Conservation (phyloP, 2,888 invertebrate species). For the Drosophila macrospina region DNA sequence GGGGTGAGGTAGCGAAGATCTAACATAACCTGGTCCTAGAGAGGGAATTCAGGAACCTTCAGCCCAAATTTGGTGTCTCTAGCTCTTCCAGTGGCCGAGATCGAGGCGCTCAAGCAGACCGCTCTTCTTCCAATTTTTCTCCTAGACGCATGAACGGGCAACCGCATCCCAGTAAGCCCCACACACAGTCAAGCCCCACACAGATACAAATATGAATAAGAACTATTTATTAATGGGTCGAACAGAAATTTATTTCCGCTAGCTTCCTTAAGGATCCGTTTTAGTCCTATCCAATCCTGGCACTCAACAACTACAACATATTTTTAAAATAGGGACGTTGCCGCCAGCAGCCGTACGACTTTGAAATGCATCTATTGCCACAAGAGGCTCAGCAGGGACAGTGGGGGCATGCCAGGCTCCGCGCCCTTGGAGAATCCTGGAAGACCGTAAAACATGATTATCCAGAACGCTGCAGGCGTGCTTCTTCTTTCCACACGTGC, state of each 20-base stretch:
- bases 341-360: background rate
- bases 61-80: too few relatives aligned
- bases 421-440: constrained; percentile 89
- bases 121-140: too few relatives aligned
- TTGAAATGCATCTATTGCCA: constrained; percentile 80
- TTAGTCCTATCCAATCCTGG: constrained; percentile 30
- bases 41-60: too few relatives aligned
- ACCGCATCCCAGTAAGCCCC: too few relatives aligned
- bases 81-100: too few relatives aligned
- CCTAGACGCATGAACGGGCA: too few relatives aligned
- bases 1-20: too few relatives aligned
- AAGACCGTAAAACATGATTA: constrained; percentile 28
- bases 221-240: constrained; percentile 6
- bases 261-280: constrained; percentile 44
- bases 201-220: too few relatives aligned
- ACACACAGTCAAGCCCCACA: too few relatives aligned
- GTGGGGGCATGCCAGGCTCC: constrained; percentile 89
- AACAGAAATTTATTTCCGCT: constrained; percentile 69
- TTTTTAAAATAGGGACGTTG: constrained; percentile 25
- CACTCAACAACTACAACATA: constrained; percentile 42
- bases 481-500: constrained; percentile 55
- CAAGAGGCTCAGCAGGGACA: constrained; percentile 81
- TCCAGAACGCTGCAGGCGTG: background rate
- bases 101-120: too few relatives aligned
- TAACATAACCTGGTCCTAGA: too few relatives aligned